Percentiles rank a stretch among this genome's conserved stretches.
Conservation (phyloP, 1,140 invertebrate genomes). For the Meloidogyne chitwoodi region DNA sequence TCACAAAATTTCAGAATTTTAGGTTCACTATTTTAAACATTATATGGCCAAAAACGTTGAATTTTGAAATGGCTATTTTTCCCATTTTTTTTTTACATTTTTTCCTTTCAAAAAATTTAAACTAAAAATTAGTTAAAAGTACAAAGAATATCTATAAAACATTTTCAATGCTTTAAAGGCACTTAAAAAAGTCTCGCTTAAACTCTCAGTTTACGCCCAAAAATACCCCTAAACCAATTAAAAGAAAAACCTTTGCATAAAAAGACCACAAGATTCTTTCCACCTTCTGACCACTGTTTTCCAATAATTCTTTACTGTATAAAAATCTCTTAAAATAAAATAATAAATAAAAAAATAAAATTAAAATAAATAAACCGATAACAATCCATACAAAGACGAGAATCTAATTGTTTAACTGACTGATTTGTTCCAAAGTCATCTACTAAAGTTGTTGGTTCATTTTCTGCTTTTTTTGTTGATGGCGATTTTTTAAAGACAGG, state of each 20-base stretch:
- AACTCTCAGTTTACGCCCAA: too few relatives aligned
- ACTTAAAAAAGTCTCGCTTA: too few relatives aligned
- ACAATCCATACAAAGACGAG: conserved; percentile 26
- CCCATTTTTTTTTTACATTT: too few relatives aligned
- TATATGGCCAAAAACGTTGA: neutral
- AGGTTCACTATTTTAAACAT: neutral
- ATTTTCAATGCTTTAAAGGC: too few relatives aligned
- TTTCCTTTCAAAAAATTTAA: too few relatives aligned
- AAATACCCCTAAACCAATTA: neutral
- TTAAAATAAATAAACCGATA: conserved; percentile 5
- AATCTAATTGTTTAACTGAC: conserved; percentile 29
- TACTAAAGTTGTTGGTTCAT: neutral
- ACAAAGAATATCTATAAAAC: too few relatives aligned
- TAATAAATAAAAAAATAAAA: neutral
- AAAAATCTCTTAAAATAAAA: conserved; percentile 22
- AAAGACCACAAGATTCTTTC: conserved; percentile 21
- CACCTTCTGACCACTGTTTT: conserved; percentile 24
- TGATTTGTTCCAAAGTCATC: conserved; percentile 15
- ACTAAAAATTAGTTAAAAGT: too few relatives aligned
- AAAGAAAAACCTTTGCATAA: conserved; percentile 24
- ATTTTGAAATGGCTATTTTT: neutral
- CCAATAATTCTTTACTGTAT: conserved; percentile 39
- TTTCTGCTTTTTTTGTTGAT: conserved; percentile 5
- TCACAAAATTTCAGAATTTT: neutral
- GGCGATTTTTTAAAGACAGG: conserved; percentile 17